A percentile compares a stretch with the other conserved stretches of the same genome.
These are phyloP conservation scores for Lasius fuliginosus DNA, from an alignment of 2,888 invertebrate species.

Conservation along the genomic window DNA sequence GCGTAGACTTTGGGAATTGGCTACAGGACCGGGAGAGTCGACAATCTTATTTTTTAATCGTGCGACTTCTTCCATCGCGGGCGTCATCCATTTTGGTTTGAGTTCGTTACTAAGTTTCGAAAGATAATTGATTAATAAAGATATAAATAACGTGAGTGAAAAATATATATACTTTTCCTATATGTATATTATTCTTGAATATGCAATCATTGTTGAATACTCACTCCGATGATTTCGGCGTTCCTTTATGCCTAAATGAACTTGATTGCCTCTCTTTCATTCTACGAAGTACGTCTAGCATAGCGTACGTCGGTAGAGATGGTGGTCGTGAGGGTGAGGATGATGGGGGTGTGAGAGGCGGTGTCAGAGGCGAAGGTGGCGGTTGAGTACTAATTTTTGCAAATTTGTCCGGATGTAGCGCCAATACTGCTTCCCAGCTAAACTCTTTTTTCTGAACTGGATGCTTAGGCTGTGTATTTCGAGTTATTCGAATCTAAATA, in stretches of 20 bases:
- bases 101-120: conserved; percentile 73
- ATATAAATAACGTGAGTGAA: background rate
- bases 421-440: conserved; percentile 86
- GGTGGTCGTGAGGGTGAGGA: conserved; percentile 81
- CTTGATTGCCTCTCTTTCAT: conserved; percentile 88
- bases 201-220: conserved; percentile 48
- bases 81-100: conserved; percentile 84
- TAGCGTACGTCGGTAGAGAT: conserved; percentile 90
- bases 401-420: conserved; percentile 86
- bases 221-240: conserved; percentile 81
- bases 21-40: conserved; percentile 48
- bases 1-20: conserved; percentile 67
- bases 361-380: conserved; percentile 76
- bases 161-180: background rate
- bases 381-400: conserved; percentile 83
- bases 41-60: conserved; percentile 77
- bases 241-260: conserved; percentile 74
- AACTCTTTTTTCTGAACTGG: conserved; percentile 82
- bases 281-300: conserved; percentile 90
- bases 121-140: background rate
- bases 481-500: conserved; percentile 82
- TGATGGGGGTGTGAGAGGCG: conserved; percentile 78
- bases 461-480: conserved; percentile 79
- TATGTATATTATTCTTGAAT: background rate
- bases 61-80: conserved; percentile 83